phyloP scores from a whole-genome alignment of 1,140 invertebrate genomes.

The Drosophila ambigua region DNA sequence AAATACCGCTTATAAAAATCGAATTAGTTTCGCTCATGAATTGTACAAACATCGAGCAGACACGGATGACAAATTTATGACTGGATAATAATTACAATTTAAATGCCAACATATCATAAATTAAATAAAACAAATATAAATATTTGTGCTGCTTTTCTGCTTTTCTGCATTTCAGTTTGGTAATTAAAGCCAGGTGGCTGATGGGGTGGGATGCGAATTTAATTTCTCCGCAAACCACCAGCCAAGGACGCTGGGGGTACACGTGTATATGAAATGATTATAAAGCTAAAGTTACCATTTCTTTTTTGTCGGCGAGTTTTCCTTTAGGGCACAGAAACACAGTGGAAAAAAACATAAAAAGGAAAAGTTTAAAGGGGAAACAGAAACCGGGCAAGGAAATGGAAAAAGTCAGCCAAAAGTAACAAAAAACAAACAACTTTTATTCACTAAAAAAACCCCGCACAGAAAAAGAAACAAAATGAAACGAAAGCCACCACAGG shows the following conservation, averaged over 20 bases:
- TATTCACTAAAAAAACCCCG: slow-evolving; percentile 28
- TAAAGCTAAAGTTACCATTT: slow-evolving; percentile 48
- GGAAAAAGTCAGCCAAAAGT: slow-evolving; percentile 32
- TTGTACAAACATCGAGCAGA: slow-evolving; percentile 27
- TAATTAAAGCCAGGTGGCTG: slow-evolving; percentile 10
- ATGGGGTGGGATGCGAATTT: neutral
- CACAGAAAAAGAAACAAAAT: slow-evolving; percentile 33
- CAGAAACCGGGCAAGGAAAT: slow-evolving; percentile 24
- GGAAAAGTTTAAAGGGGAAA: slow-evolving; percentile 57
- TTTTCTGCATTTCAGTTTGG: slow-evolving; percentile 8
- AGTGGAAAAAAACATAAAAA: slow-evolving; percentile 45
- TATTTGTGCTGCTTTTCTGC: neutral
- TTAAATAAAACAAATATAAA: slow-evolving; percentile 10
- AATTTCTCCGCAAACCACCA: neutral
- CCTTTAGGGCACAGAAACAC: slow-evolving; percentile 45
- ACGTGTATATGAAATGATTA: slow-evolving; percentile 47
- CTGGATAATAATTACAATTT: neutral
- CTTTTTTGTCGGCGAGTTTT: slow-evolving; percentile 21
- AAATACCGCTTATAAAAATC: neutral
- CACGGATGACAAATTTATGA: slow-evolving; percentile 9
- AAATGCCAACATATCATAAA: slow-evolving; percentile 2
- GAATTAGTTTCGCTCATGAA: neutral
- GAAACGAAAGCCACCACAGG: slow-evolving; percentile 42
- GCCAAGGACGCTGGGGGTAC: slow-evolving; percentile 26
- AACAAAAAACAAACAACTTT: slow-evolving; percentile 50